Conservation (phyloP, 2,797 vertebrate genomes). For the Crocidura indochinensis region DNA sequence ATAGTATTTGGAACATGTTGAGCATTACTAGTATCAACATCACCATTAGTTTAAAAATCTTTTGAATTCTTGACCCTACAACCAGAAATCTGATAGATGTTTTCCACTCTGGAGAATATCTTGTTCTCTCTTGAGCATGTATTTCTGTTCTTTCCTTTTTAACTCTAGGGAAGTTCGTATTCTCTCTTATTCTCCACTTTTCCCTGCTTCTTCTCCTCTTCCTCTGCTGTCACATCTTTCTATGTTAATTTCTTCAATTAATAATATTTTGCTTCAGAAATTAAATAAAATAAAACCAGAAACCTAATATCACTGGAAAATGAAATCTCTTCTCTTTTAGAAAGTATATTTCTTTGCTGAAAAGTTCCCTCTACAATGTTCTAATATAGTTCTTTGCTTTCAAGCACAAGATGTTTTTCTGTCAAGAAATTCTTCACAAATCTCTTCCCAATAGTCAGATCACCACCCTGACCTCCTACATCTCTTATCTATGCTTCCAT, state of each 20-base stretch:
- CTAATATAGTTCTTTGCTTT: conserved; percentile 45
- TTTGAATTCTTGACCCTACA: conserved; percentile 72
- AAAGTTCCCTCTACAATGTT: conserved; percentile 53
- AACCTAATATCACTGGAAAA: conserved; percentile 61
- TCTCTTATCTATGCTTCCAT: conserved; percentile 32
- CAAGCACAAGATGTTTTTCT: conserved; percentile 42
- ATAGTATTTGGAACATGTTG: conserved; percentile 24
- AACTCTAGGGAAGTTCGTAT: too few species aligned
- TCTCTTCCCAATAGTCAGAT: conserved; percentile 13
- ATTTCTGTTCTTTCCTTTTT: too few species aligned
- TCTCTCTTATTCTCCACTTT: too few species aligned
- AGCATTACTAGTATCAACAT: conserved; percentile 49
- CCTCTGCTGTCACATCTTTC: too few species aligned
- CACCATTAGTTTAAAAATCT: conserved; percentile 68
- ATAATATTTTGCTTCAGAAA: too few species aligned
- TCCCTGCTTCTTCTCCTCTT: too few species aligned
- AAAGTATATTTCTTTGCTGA: conserved; percentile 71
- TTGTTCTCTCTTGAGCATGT: too few species aligned
- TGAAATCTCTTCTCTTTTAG: conserved; percentile 66
- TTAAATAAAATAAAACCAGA: conserved; percentile 21
- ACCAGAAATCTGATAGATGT: neutral
- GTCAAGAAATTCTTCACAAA: conserved; percentile 35
- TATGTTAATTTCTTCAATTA: too few species aligned
- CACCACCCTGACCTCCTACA: conserved; percentile 36
- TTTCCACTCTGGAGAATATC: too few species aligned